Evolutionary conservation across 2,113 vertebrate genomes (phyloP).

Genomic region (Rhinopomastus cyanomelas): DNA sequence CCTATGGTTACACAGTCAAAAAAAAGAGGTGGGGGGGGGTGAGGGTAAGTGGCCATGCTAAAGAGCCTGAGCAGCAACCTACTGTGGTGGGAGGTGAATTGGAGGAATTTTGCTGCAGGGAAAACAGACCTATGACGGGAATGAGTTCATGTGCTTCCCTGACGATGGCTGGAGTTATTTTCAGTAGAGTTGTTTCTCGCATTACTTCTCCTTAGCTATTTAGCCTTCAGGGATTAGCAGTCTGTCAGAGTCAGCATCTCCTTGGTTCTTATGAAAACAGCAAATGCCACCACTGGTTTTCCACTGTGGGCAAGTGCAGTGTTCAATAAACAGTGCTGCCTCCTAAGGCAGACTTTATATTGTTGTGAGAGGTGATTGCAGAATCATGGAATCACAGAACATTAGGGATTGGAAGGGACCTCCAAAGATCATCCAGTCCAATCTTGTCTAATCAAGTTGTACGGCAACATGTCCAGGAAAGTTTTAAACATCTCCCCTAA

Average conservation of each 20-base stretch:
- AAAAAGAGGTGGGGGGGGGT: neutral
- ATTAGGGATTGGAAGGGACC: too few species aligned
- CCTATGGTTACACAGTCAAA: neutral
- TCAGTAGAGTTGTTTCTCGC: slow-evolving; percentile 54
- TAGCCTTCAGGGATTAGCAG: slow-evolving; percentile 35
- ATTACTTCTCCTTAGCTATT: slow-evolving; percentile 39
- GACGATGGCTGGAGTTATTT: slow-evolving; percentile 55
- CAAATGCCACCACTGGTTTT: slow-evolving; percentile 63
- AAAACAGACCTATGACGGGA: neutral
- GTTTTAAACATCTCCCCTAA: too few species aligned
- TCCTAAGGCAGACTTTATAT: slow-evolving; percentile 23
- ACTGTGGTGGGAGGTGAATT: neutral
- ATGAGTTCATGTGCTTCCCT: slow-evolving; percentile 41
- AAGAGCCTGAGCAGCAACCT: neutral
- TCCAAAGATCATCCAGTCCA: too few species aligned
- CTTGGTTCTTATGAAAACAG: slow-evolving; percentile 71
- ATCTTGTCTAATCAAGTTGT: too few species aligned
- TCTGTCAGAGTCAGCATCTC: slow-evolving; percentile 58
- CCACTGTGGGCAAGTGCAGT: slow-evolving; percentile 56
- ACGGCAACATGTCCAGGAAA: too few species aligned
- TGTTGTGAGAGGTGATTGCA: neutral
- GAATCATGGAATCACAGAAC: too few species aligned
- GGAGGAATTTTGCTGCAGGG: neutral
- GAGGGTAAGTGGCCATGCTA: neutral
- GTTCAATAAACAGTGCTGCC: slow-evolving; percentile 28